Percentiles rank a stretch among this genome's conserved stretches.
phyloP scores from a whole-genome alignment of 2,888 invertebrate genomes.

The Tetanocera ferruginea region DNA sequence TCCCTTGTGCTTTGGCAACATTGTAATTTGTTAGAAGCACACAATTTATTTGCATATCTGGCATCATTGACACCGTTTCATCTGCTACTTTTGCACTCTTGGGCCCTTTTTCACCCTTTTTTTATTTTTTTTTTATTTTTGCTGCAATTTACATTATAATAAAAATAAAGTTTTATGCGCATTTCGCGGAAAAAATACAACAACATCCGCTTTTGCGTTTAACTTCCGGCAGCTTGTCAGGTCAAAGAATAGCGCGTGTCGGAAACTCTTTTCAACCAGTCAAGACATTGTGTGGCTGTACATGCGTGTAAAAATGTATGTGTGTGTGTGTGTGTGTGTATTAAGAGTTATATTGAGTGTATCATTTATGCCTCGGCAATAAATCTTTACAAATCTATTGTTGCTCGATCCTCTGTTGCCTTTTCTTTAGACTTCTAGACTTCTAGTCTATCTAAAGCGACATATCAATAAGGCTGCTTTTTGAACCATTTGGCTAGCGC shows the following conservation, averaged over 20 bases:
- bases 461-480: background rate
- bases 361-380: slow-evolving; percentile 42
- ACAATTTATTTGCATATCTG: slow-evolving; percentile 29
- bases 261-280: background rate
- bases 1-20: slow-evolving; percentile 22
- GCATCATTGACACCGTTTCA: slow-evolving; percentile 27
- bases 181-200: slow-evolving; percentile 47
- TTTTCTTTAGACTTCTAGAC: background rate
- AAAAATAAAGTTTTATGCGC: slow-evolving; percentile 62
- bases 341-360: background rate
- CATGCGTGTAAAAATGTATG: background rate
- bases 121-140: background rate
- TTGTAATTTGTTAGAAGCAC: slow-evolving; percentile 40
- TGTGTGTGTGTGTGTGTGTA: background rate
- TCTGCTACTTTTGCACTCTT: slow-evolving; percentile 13
- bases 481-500: background rate
- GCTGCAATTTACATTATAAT: slow-evolving; percentile 52
- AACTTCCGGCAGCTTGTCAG: slow-evolving; percentile 32
- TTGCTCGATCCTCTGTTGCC: slow-evolving; percentile 13
- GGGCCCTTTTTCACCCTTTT: slow-evolving; percentile 40
- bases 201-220: slow-evolving; percentile 31
- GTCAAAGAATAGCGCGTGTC: slow-evolving; percentile 3
- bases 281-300: background rate
- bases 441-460: background rate
- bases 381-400: slow-evolving; percentile 51